Conservation (phyloP, 2,888 invertebrate genomes). For the Ochropacha duplaris region DNA sequence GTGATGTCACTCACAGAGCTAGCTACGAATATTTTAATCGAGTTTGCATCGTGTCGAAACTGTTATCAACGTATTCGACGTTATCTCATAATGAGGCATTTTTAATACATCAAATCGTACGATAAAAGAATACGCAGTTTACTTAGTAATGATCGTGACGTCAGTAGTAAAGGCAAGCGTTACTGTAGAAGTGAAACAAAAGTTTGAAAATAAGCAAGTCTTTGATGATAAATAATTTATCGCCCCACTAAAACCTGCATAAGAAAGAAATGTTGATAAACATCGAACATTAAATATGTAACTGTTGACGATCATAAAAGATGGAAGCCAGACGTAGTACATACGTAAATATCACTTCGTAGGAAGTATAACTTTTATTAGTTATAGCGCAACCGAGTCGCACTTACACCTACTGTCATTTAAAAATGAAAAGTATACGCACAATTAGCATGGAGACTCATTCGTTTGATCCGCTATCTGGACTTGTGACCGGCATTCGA, state of each 20-base stretch:
- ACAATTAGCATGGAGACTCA: slow-evolving; percentile 62
- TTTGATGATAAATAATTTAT: slow-evolving; percentile 83
- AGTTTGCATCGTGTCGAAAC: slow-evolving; percentile 55
- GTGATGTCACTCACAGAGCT: slow-evolving; percentile 63
- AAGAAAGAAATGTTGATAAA: slow-evolving; percentile 83
- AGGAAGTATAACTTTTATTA: slow-evolving; percentile 71
- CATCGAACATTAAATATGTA: slow-evolving; percentile 82
- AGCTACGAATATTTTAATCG: slow-evolving; percentile 36
- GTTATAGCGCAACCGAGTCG: slow-evolving; percentile 57
- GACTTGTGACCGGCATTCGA: slow-evolving; percentile 43
- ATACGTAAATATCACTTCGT: slow-evolving; percentile 75
- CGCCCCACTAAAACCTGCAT: slow-evolving; percentile 79
- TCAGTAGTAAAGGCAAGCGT: slow-evolving; percentile 54
- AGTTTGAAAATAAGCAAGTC: slow-evolving; percentile 77
- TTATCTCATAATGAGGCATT: slow-evolving; percentile 50
- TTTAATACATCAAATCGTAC: slow-evolving; percentile 47
- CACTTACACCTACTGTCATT: slow-evolving; percentile 61
- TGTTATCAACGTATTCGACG: slow-evolving; percentile 45
- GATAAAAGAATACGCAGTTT: slow-evolving; percentile 53
- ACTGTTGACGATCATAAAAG: slow-evolving; percentile 81
- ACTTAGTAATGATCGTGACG: slow-evolving; percentile 65
- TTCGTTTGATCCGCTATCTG: slow-evolving; percentile 63
- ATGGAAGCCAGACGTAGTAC: slow-evolving; percentile 74
- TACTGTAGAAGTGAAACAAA: slow-evolving; percentile 67
- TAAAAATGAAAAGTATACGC: slow-evolving; percentile 67